Conservation (phyloP, 2,797 vertebrate species). For the Scolopax bukidnonensis region DNA sequence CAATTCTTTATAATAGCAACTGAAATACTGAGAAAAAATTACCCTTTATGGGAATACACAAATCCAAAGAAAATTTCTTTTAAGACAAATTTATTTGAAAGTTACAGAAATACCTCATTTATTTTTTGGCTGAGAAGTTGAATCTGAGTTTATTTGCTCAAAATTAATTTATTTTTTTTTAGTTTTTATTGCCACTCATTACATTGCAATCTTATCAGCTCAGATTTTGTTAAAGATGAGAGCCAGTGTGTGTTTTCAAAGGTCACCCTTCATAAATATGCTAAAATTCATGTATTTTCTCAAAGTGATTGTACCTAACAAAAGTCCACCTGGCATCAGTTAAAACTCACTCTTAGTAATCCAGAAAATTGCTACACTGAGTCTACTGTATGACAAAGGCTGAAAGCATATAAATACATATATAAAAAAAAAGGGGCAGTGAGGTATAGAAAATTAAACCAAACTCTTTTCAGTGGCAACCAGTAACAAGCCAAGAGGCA, state of each 20-base stretch:
- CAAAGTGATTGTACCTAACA: neutral
- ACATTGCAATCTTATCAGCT: neutral
- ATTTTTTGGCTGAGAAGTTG: neutral
- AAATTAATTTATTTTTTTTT: neutral
- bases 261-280: neutral
- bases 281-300: neutral
- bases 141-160: neutral
- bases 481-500: neutral
- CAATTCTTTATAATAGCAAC: neutral
- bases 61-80: neutral
- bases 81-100: neutral
- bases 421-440: neutral
- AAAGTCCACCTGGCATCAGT: neutral
- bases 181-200: neutral
- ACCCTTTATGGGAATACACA: neutral
- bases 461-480: neutral
- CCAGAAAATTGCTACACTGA: neutral
- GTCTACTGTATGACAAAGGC: neutral
- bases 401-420: neutral
- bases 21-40: neutral
- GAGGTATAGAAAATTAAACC: neutral
- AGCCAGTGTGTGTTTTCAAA: neutral
- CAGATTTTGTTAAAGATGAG: neutral
- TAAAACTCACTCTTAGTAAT: neutral
- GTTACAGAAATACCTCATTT: neutral